A percentile compares a stretch with the other conserved stretches of the same genome.
These are phyloP conservation scores for Fundulus diaphanus DNA, from an alignment of 2,797 vertebrate species.

Conservation along the genomic window DNA sequence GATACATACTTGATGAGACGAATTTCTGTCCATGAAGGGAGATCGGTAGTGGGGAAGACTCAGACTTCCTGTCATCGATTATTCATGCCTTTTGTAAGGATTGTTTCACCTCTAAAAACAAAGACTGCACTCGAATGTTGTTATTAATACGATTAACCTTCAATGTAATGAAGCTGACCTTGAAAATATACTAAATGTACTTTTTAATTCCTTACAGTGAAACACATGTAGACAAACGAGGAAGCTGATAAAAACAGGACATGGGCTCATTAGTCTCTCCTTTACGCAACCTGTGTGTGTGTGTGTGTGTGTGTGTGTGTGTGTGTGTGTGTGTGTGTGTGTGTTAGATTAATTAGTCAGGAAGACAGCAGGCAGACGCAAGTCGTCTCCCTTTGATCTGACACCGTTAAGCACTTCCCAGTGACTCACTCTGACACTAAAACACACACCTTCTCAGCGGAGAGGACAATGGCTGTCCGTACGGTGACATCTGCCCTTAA, in stretches of 20 bases:
- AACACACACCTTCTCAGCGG: conserved; percentile 12
- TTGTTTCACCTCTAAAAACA: neutral
- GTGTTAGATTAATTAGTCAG: conserved; percentile 59
- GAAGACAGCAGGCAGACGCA: conserved; percentile 59
- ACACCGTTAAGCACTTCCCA: conserved; percentile 44
- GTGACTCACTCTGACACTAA: conserved; percentile 19
- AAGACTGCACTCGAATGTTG: neutral
- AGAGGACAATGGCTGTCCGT: conserved; percentile 25
- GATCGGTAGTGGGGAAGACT: neutral
- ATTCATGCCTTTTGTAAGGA: too few species aligned
- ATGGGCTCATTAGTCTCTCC: conserved; percentile 50
- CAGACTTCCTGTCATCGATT: neutral
- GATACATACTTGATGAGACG: too few species aligned
- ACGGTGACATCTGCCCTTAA: conserved; percentile 7
- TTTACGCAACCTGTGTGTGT: conserved; percentile 24
- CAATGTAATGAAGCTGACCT: neutral
- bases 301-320: conserved; percentile 20
- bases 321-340: conserved; percentile 14
- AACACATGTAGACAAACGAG: conserved; percentile 9
- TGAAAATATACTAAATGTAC: conserved; percentile 17
- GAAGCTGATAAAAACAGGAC: conserved; percentile 33
- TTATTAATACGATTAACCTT: neutral
- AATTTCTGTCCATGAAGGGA: too few species aligned
- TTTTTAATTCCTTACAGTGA: conserved; percentile 13
- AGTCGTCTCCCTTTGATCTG: conserved; percentile 63